Evolutionary conservation across 2,113 vertebrate genomes (phyloP).

Genomic region (Campylomormyrus numenius): DNA sequence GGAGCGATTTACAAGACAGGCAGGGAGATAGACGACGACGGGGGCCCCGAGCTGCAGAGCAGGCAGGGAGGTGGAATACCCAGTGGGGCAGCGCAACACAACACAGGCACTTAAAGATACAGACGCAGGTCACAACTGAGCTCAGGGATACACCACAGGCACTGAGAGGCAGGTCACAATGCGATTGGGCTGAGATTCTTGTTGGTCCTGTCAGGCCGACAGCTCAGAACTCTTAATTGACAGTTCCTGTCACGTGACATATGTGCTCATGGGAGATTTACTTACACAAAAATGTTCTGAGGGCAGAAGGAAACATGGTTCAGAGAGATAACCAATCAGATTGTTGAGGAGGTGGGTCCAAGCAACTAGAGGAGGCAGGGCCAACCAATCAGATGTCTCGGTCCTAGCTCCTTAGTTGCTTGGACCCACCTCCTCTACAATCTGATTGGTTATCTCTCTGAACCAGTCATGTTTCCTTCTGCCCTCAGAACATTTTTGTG

Average conservation of each 20-base stretch:
- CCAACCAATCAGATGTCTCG: too few species aligned
- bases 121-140: background rate
- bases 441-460: too few species aligned
- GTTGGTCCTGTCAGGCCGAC: background rate
- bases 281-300: too few species aligned
- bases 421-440: too few species aligned
- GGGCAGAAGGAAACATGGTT: too few species aligned
- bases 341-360: too few species aligned
- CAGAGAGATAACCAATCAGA: too few species aligned
- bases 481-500: too few species aligned
- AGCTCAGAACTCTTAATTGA: background rate
- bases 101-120: background rate
- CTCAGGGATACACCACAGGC: background rate
- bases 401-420: too few species aligned
- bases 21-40: background rate
- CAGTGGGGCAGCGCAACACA: background rate
- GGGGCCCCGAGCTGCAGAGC: background rate
- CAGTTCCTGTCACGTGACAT: background rate
- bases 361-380: too few species aligned
- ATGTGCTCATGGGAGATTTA: background rate
- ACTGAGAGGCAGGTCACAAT: background rate
- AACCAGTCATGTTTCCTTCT: too few species aligned
- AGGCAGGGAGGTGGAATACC: background rate
- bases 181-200: background rate
- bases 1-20: background rate